These are phyloP conservation scores for Nycticebus coucang DNA, from an alignment of 2,113 vertebrate genomes.

Conservation along the genomic window DNA sequence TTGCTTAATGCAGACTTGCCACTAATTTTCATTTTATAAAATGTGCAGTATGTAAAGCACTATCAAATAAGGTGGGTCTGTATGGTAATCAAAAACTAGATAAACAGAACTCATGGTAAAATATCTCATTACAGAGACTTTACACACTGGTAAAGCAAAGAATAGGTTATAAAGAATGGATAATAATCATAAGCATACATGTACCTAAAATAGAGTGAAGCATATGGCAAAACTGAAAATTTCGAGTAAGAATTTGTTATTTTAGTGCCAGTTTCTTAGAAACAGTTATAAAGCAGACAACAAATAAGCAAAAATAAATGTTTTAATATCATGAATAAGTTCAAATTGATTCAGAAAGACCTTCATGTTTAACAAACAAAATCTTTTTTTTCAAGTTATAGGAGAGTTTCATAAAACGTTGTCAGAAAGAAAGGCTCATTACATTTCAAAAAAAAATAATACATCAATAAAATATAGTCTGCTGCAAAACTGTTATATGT, in stretches of 20 bases:
- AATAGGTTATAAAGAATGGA: background rate
- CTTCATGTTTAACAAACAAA: background rate
- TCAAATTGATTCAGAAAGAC: background rate
- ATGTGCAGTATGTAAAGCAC: background rate
- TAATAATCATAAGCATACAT: background rate
- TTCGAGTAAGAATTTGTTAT: background rate
- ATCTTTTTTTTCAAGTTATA: background rate
- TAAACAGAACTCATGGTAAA: background rate
- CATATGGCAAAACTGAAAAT: background rate
- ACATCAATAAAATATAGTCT: background rate
- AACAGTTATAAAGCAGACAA: background rate
- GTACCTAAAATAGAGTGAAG: background rate
- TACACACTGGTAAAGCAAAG: background rate
- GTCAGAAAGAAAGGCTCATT: background rate
- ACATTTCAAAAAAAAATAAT: constrained; percentile 1
- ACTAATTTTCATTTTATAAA: background rate
- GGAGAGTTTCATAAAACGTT: background rate
- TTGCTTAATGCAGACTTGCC: background rate
- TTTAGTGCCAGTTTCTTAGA: constrained; percentile 6
- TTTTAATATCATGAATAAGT: background rate
- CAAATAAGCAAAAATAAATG: background rate
- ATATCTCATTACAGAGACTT: background rate
- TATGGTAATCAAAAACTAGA: background rate
- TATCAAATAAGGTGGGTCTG: background rate
- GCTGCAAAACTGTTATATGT: background rate